Percentiles rank a stretch among this genome's conserved stretches.
These are phyloP conservation scores for Panagrolaimus sp. DNA, from an alignment of 1,140 invertebrate genomes.

Conservation along the genomic window DNA sequence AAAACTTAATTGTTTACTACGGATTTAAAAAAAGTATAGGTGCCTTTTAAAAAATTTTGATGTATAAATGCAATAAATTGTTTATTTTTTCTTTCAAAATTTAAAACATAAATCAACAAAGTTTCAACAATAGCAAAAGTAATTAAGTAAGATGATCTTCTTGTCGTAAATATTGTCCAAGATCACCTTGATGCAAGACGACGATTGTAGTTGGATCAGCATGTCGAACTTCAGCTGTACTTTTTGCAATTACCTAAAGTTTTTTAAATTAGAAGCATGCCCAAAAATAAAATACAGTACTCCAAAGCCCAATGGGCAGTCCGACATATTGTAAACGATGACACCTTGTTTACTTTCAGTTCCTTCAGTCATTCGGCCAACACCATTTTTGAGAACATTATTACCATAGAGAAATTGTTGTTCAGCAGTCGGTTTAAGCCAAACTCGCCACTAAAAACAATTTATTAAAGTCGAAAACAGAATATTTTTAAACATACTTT, in stretches of 20 bases:
- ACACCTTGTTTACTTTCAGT: conserved; percentile 88
- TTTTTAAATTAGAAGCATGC: too few species aligned
- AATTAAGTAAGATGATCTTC: conserved; percentile 72
- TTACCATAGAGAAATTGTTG: conserved; percentile 97
- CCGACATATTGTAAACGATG: conserved; percentile 85
- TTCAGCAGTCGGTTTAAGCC: conserved; percentile 90
- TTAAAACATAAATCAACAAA: conserved; percentile 33
- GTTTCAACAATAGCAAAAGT: conserved; percentile 20
- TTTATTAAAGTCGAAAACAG: too few species aligned
- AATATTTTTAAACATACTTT: conserved; percentile 62
- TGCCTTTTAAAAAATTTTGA: too few species aligned
- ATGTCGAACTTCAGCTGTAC: conserved; percentile 81
- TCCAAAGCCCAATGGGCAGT: conserved; percentile 74
- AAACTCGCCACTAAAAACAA: conserved; percentile 73
- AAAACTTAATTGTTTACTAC: too few species aligned
- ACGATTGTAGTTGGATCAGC: conserved; percentile 84
- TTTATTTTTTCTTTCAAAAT: too few species aligned
- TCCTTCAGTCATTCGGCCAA: conserved; percentile 91
- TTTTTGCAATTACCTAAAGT: conserved; percentile 69
- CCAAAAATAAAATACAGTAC: too few species aligned
- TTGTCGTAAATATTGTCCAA: conserved; percentile 91
- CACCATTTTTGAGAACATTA: conserved; percentile 84
- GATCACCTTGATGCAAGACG: conserved; percentile 91
- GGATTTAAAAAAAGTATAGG: too few species aligned
- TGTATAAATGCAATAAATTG: too few species aligned